Percentiles rank a stretch among this genome's conserved stretches.
Conservation (phyloP, 2,797 vertebrate genomes). For the Epinephelus malabaricus region DNA sequence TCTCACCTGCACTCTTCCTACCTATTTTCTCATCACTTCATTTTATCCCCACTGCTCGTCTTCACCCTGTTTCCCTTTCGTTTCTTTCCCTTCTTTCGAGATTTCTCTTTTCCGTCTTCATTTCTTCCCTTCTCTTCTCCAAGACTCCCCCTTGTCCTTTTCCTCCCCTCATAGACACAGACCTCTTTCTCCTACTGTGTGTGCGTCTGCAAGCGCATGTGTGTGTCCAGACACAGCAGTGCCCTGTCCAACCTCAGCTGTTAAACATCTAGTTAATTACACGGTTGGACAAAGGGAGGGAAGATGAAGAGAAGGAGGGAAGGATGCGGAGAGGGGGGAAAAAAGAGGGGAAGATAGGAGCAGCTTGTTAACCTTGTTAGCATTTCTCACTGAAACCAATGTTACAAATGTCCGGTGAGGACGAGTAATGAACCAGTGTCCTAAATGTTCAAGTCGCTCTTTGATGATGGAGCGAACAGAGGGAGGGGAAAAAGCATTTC, state of each 20-base stretch:
- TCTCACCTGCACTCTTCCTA: neutral
- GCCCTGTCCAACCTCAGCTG: slow-evolving; percentile 71
- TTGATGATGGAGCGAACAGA: slow-evolving; percentile 58
- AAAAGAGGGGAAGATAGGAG: slow-evolving; percentile 18
- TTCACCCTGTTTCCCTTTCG: neutral
- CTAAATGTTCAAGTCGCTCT: slow-evolving; percentile 63
- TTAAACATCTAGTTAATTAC: slow-evolving; percentile 78
- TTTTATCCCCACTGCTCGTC: neutral
- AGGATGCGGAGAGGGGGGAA: slow-evolving; percentile 14
- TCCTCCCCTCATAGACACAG: slow-evolving; percentile 20
- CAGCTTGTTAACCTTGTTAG: slow-evolving; percentile 62
- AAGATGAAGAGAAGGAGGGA: slow-evolving; percentile 34
- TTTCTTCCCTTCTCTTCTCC: slow-evolving; percentile 10
- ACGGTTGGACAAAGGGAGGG: slow-evolving; percentile 50
- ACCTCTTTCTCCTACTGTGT: slow-evolving; percentile 27
- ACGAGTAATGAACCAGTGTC: slow-evolving; percentile 57
- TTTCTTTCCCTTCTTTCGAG: neutral
- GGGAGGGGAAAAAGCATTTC: slow-evolving; percentile 43
- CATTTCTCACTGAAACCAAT: slow-evolving; percentile 58
- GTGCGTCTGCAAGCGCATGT: slow-evolving; percentile 5
- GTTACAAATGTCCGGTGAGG: slow-evolving; percentile 53
- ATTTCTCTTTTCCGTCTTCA: slow-evolving; percentile 18
- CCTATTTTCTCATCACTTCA: neutral
- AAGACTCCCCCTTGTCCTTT: slow-evolving; percentile 18
- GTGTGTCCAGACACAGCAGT: slow-evolving; percentile 68